Conservation (phyloP, 2,797 vertebrate species). For the Menidia menidia region DNA sequence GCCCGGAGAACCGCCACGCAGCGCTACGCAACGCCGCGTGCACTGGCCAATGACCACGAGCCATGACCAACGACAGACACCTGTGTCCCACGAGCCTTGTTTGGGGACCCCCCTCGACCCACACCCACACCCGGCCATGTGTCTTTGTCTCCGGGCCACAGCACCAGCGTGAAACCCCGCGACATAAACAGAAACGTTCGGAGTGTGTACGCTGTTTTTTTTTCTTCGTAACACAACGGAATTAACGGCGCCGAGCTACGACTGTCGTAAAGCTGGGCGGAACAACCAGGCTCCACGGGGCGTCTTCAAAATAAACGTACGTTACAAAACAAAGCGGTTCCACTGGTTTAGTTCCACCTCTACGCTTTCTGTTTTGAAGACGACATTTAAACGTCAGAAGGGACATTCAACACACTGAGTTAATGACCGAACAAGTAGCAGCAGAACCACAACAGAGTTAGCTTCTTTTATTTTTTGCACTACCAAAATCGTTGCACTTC, state of each 20-base stretch:
- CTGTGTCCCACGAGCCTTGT: conserved; percentile 3
- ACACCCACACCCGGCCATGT: too few species aligned
- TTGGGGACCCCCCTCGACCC: not conserved
- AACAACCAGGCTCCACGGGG: not conserved
- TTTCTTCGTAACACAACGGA: conserved; percentile 16
- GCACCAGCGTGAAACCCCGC: too few species aligned
- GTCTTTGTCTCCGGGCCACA: not conserved
- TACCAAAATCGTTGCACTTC: conserved; percentile 19
- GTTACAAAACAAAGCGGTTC: not conserved
- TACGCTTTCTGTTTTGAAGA: fast-evolving
- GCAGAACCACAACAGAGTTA: not conserved
- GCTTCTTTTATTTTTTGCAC: conserved; percentile 28
- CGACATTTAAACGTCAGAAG: not conserved
- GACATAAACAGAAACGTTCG: not conserved
- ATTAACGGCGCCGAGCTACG: conserved; percentile 23
- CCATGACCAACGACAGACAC: conserved; percentile 9
- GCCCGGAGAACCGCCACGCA: conserved; percentile 6
- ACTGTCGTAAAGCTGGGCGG: conserved; percentile 18
- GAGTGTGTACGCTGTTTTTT: conserved; percentile 3
- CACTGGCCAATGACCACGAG: not conserved
- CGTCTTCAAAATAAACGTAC: conserved; percentile 43
- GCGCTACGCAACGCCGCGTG: not conserved
- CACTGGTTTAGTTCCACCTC: too few species aligned
- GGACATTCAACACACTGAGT: too few species aligned
- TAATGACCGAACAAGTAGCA: not conserved